Conservation (phyloP, 2,113 vertebrate genomes). For the Onychorhynchus coronatus region DNA sequence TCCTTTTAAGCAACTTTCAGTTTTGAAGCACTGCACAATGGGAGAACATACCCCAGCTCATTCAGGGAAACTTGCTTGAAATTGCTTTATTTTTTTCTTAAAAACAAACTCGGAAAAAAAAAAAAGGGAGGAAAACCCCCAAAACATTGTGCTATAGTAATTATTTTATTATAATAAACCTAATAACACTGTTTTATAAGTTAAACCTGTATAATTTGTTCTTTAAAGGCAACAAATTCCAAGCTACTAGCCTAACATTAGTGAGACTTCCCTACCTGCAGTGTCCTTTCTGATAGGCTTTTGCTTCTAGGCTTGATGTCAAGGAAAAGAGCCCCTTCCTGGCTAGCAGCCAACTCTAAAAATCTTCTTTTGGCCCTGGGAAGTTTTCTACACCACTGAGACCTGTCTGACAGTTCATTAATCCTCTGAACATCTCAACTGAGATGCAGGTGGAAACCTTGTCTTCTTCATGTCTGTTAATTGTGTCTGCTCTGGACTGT, state of each 20-base stretch:
- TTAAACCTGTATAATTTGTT: not conserved
- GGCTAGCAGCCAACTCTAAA: not conserved
- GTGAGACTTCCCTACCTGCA: not conserved
- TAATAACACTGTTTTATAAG: not conserved
- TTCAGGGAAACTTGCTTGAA: not conserved
- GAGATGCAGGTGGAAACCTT: not conserved
- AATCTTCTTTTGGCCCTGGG: not conserved
- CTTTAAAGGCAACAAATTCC: not conserved
- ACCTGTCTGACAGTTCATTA: not conserved
- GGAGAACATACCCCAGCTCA: fast-evolving
- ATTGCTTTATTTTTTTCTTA: fast-evolving
- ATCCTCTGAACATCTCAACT: not conserved
- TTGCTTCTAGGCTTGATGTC: not conserved
- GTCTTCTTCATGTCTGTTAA: not conserved
- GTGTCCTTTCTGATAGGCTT: not conserved
- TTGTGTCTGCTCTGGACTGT: not conserved
- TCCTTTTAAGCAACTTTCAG: not conserved
- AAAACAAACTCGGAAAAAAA: not conserved
- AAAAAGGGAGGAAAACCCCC: fast-evolving
- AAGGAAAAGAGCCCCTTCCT: not conserved
- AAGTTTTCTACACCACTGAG: not conserved
- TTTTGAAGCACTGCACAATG: not conserved
- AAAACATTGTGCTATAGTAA: fast-evolving
- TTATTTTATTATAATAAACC: not conserved
- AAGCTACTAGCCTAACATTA: not conserved